phyloP scores from a whole-genome alignment of 2,113 vertebrate genomes.

The Lampris incognitus region DNA sequence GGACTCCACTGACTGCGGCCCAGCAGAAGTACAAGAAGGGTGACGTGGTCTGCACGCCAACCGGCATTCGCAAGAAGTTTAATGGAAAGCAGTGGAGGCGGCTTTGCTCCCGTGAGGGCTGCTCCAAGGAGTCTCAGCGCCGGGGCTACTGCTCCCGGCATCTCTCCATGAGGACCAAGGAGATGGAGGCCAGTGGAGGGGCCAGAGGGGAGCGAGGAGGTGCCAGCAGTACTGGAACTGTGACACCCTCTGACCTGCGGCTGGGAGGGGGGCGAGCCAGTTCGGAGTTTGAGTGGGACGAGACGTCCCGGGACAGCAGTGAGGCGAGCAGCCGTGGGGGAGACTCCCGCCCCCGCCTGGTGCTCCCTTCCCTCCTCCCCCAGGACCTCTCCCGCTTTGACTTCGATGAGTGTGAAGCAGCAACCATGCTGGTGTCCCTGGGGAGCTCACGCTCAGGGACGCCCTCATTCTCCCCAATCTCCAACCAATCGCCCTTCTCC shows the following conservation, averaged over 20 bases:
- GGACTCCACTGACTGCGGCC: constrained; percentile 88
- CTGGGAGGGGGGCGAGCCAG: constrained; percentile 80
- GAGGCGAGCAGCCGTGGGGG: constrained; percentile 91
- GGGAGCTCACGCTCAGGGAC: constrained; percentile 91
- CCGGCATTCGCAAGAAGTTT: constrained; percentile 94
- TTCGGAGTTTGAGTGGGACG: constrained; percentile 93
- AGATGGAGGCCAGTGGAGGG: constrained; percentile 90
- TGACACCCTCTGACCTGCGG: constrained; percentile 82
- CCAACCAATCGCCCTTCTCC: constrained; percentile 93
- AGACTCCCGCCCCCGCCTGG: constrained; percentile 87
- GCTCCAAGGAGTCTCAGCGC: constrained; percentile 94
- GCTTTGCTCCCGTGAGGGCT: constrained; percentile 91
- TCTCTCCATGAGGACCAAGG: constrained; percentile 96
- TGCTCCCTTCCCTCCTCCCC: constrained; percentile 77
- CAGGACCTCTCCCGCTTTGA: constrained; percentile 91
- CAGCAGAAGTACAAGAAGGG: constrained; percentile 96
- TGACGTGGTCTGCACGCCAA: constrained; percentile 93
- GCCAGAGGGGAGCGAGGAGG: constrained; percentile 84
- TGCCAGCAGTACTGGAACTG: constrained; percentile 83
- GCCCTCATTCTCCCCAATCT: constrained; percentile 89
- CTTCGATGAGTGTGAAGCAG: constrained; percentile 93
- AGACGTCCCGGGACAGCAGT: constrained; percentile 88
- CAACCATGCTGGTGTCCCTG: constrained; percentile 91
- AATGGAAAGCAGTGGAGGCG: constrained; percentile 95
- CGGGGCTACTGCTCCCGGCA: constrained; percentile 93